Evolutionary conservation across 2,113 vertebrate genomes (phyloP).

Genomic region (Pterophyllum scalare): DNA sequence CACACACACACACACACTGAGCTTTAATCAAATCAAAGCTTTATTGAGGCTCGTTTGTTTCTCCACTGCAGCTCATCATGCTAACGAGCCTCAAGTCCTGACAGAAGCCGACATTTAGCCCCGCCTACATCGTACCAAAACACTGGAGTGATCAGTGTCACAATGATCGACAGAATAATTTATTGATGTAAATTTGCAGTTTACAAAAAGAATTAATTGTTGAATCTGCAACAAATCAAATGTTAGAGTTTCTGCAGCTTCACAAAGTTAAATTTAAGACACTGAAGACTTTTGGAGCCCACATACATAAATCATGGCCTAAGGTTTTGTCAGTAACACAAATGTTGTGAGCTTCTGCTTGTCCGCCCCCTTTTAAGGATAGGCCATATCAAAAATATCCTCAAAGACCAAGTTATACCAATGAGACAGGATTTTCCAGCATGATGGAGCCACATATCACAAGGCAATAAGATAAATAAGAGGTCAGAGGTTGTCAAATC

Average conservation of each 20-base stretch:
- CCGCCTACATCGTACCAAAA: background rate
- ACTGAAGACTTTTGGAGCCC: background rate
- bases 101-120: background rate
- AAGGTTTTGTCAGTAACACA: background rate
- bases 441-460: too few species aligned
- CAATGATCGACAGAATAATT: background rate
- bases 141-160: background rate
- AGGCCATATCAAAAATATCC: too few species aligned
- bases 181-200: background rate
- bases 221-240: background rate
- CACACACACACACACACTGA: constrained; percentile 26
- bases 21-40: constrained; percentile 46
- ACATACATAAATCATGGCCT: background rate
- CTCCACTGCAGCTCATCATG: constrained; percentile 10
- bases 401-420: too few species aligned
- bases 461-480: too few species aligned
- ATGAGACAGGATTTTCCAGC: too few species aligned
- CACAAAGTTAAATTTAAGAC: background rate
- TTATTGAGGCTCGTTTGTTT: constrained; percentile 42
- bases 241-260: background rate
- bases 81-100: constrained; percentile 8
- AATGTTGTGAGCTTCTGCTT: too few species aligned
- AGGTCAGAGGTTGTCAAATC: too few species aligned
- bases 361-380: too few species aligned
- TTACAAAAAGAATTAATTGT: background rate